Evolutionary conservation across 1,140 invertebrate genomes (phyloP), one percentile per base, ranked within the genome.

Genomic region (Drosophila arawakana): DNA sequence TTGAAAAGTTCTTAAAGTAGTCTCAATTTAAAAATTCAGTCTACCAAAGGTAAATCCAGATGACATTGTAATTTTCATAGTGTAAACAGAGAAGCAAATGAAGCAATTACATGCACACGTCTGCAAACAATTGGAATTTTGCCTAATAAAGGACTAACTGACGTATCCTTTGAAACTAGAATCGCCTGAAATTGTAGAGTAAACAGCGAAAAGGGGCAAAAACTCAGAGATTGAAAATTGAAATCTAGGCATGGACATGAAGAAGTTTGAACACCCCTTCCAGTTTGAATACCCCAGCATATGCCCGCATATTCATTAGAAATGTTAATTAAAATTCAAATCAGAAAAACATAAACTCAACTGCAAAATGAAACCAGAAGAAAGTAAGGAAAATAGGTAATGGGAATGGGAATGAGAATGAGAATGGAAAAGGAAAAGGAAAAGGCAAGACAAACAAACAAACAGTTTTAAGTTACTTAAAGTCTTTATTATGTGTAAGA

Each of bases 291-390:
- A 30, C 25, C 25, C 25, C 25, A 1, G 25, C 25, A 30, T 30
- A 65, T 43, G 18, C 69, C 77, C 70, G 67, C 73, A 86, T 76
- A 81, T 89, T 84, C 81, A 73, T 72, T 73, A 65, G 68, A 81
- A 90, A 81, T 84, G 81, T 89, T 89, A 89, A 89, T 89, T 89
- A 89, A 89, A 89, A 89, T 84, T 89, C 84, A 81, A 90, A 89
- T 84, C 81, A 70, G 62, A 76, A 84, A 76, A 78, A 69, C 67
- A 75, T 50, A 46, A 72, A 15, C 59, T 41, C 43, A 34, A 46
- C 44, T 44, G 65, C 21, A 7, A 57, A 41, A 15, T 66, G 25
- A 46, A 61, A 68, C 44, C 34, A 54, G 72, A 76, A 46, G 68
- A 21, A 58, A 69, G 43, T 21, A 50, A 68, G 60, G 37, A 63